phyloP scores from a whole-genome alignment of 1,140 invertebrate genomes.

The Sipha flava region DNA sequence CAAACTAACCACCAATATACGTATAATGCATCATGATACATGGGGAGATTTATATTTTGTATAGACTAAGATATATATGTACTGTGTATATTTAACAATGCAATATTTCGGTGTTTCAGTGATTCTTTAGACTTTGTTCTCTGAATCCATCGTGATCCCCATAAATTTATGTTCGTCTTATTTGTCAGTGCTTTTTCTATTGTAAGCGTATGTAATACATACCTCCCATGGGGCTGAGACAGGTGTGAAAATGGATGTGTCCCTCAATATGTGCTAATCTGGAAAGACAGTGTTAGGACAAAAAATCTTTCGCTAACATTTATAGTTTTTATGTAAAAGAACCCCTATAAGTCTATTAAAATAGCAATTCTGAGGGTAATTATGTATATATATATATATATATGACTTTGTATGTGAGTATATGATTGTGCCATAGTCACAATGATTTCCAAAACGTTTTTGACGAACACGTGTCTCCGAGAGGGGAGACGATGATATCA shows the following conservation, averaged over 20 bases:
- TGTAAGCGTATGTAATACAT: background rate
- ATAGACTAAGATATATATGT: no score
- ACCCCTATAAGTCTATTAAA: background rate
- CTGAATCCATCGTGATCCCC: background rate
- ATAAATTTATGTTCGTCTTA: background rate
- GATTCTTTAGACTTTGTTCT: background rate
- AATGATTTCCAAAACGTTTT: constrained; percentile 2
- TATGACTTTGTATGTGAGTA: background rate
- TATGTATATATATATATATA: background rate
- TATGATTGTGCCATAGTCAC: background rate
- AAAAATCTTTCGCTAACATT: background rate
- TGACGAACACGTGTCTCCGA: constrained; percentile 13
- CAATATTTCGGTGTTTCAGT: background rate
- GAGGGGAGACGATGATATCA: constrained; percentile 16
- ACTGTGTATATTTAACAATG: background rate
- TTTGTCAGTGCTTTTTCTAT: background rate
- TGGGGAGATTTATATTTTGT: no score
- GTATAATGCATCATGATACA: no score
- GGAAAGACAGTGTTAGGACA: background rate
- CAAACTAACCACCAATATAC: no score
- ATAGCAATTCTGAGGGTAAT: background rate
- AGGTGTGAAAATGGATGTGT: background rate
- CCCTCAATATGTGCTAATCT: background rate
- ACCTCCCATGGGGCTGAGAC: background rate
- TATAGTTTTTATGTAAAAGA: background rate